Evolutionary conservation across 2,113 vertebrate genomes (phyloP), one percentile per base, ranked within the genome.

Genomic region (Dendrocopos noguchii): DNA sequence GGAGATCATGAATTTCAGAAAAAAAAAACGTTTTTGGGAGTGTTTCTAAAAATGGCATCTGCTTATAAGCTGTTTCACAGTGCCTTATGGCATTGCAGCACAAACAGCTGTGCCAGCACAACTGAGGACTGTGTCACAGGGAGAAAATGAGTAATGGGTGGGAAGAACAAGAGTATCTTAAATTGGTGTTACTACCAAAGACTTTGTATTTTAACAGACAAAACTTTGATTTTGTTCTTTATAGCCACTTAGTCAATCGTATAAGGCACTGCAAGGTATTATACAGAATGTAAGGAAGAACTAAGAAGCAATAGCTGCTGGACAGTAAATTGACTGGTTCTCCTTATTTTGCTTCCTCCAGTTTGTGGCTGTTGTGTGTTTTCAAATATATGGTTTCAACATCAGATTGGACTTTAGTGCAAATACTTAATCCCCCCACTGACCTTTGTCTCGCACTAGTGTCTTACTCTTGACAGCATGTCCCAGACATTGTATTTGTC

Each of bases 401-500:
- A 93, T 33, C 59, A 29, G 72, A 44, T 74, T 95, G 82, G 63
- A 94, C 87, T 83, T 93, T 16, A 83, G 67, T 65, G 85, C 82
- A 87, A 76, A 82, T 76, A 68, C 53, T 44, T 86, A 27, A 81
- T 29, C 20, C 56, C 25, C 20, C 17, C 63, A 57, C 50, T 82
- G 79, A 94, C 91, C 71, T 95, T 92, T 93, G 93, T 83, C 71
- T 79, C 56, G 64, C 66, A 33, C 27, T 87, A 67, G 16, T 68
- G 72, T 82, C 67, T 90, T 95, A 94, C 71, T 95, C 75, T 80
- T 80, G 53, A 94, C 80, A 85, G 47, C 28, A 47, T 91, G 93
- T 95, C 64, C 91, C 84, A 95, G 83, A 95, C 86, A 75, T 57
- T 90, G 36, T 90, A 77, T 93, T 85, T 94, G 85, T 65, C 85